Percentiles rank a stretch among this genome's conserved stretches.
Evolutionary conservation across 2,888 invertebrate species (phyloP).

Genomic region (Macropis europaea): DNA sequence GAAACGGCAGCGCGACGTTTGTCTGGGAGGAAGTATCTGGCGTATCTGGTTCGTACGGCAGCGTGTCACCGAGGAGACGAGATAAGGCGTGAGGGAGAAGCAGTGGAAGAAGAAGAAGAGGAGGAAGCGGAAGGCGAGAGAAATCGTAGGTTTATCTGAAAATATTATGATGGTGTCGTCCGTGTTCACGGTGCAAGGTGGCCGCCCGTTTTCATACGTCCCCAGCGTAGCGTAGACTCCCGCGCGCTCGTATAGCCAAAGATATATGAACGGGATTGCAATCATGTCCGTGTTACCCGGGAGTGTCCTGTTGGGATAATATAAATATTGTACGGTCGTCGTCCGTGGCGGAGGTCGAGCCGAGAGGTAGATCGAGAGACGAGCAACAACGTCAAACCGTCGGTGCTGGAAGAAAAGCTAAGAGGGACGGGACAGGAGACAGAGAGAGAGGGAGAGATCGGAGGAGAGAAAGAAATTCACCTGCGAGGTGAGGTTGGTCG

Average conservation of each 20-base stretch:
- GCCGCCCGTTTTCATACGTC: conserved; percentile 76
- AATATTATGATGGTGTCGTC: conserved; percentile 74
- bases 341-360: conserved; percentile 41
- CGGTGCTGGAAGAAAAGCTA: no score
- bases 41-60: not conserved
- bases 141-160: conserved; percentile 74
- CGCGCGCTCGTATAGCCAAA: conserved; percentile 70
- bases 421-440: conserved; percentile 5
- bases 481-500: conserved; percentile 24
- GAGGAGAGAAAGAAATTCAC: conserved; percentile 30
- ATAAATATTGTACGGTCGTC: conserved; percentile 77
- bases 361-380: conserved; percentile 23
- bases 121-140: not conserved
- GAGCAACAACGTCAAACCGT: not conserved
- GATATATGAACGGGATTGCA: conserved; percentile 79
- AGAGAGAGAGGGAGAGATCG: not conserved
- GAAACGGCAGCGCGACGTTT: not conserved
- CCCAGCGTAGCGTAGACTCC: conserved; percentile 75
- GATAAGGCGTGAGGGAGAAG: not conserved
- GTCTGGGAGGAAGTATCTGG: not conserved
- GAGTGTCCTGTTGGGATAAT: conserved; percentile 78
- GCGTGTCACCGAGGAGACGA: not conserved
- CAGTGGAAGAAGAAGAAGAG: not conserved
- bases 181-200: conserved; percentile 61
- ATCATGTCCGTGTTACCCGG: conserved; percentile 76